Conservation (phyloP, 2,888 invertebrate genomes). For the Harmothoe impar region DNA sequence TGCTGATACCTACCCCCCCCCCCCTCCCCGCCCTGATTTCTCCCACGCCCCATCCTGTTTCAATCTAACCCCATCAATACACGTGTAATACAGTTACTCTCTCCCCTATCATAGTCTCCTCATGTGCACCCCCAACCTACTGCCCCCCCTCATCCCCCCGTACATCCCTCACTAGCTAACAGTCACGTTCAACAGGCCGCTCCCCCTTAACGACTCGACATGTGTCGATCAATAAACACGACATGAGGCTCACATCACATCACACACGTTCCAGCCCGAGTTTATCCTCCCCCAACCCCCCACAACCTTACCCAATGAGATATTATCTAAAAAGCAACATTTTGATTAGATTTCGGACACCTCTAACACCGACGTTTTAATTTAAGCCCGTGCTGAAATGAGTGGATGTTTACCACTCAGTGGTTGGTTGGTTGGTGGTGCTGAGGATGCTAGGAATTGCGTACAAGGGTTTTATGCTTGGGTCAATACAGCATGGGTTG, state of each 20-base stretch:
- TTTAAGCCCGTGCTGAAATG: no score
- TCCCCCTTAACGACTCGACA: not conserved
- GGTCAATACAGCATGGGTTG: no score
- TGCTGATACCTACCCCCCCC: not conserved
- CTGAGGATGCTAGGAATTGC: no score
- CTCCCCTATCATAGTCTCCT: not conserved
- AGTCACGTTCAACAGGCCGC: slow-evolving; percentile 8
- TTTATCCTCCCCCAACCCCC: no score
- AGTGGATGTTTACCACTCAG: no score
- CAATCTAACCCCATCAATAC: no score
- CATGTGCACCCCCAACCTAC: not conserved
- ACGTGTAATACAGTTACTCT: not conserved
- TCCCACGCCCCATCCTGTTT: not conserved
- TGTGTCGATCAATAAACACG: not conserved
- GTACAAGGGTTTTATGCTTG: no score
- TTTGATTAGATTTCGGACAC: no score
- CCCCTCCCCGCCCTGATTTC: not conserved
- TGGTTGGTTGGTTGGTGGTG: no score
- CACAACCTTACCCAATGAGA: no score
- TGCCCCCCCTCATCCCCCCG: not conserved
- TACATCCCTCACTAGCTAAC: not conserved
- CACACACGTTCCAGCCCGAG: not conserved
- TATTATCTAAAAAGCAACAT: no score
- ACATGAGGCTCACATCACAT: not conserved
- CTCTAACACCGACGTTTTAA: no score